These are phyloP conservation scores for Lerema accius DNA, from an alignment of 1,140 invertebrate genomes.

Conservation along the genomic window DNA sequence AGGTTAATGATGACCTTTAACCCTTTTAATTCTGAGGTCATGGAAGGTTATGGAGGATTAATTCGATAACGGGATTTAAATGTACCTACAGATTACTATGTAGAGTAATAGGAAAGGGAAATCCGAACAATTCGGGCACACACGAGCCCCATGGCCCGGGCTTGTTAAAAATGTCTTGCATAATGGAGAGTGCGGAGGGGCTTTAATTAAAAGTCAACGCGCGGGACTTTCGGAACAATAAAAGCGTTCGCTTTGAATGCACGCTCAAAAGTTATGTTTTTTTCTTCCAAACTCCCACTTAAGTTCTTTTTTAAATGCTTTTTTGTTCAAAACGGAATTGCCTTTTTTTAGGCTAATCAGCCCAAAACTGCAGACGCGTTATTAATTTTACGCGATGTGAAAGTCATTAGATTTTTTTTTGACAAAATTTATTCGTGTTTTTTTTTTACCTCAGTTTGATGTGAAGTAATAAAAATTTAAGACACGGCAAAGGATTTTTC, in stretches of 20 bases:
- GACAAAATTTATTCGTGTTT: too few relatives aligned
- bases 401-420: too few relatives aligned
- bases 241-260: slow-evolving; percentile 40
- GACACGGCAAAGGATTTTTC: too few relatives aligned
- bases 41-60: background rate
- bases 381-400: too few relatives aligned
- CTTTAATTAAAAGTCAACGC: slow-evolving; percentile 66
- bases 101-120: slow-evolving; percentile 21
- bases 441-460: too few relatives aligned
- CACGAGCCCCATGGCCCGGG: slow-evolving; percentile 31
- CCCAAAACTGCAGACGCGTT: background rate
- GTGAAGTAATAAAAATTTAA: too few relatives aligned
- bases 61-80: background rate
- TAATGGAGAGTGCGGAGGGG: slow-evolving; percentile 55
- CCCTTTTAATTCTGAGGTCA: background rate
- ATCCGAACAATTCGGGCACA: slow-evolving; percentile 32
- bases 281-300: slow-evolving; percentile 31
- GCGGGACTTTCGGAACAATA: slow-evolving; percentile 51
- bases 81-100: background rate
- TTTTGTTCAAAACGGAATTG: slow-evolving; percentile 24
- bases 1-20: background rate
- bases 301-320: slow-evolving; percentile 22
- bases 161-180: slow-evolving; percentile 59
- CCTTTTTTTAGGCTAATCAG: background rate
- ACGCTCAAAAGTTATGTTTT: slow-evolving; percentile 33